Percentiles rank a stretch among this genome's conserved stretches.
These are phyloP conservation scores for Prunella himalayana DNA, from an alignment of 2,113 vertebrate species.

Conservation along the genomic window DNA sequence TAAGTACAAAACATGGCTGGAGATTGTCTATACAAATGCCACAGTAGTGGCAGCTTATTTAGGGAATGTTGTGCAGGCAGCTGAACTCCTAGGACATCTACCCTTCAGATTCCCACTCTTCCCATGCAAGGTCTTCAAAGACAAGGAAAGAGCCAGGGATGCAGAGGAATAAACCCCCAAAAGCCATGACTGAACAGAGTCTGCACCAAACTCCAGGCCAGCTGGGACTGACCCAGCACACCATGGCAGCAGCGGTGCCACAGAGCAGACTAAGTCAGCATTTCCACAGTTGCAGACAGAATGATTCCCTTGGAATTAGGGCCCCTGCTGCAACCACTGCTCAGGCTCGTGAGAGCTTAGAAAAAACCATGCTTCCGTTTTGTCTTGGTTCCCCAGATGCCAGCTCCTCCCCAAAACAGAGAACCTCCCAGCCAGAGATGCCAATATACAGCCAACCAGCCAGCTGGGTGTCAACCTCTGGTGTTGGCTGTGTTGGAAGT, in stretches of 20 bases:
- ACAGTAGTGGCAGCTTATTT: neutral
- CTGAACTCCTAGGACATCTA: neutral
- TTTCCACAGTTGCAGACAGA: neutral
- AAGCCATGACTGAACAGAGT: neutral
- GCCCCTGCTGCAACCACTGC: neutral
- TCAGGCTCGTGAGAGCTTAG: fast-evolving
- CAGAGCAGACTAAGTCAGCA: neutral
- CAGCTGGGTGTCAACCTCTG: neutral
- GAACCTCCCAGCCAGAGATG: neutral
- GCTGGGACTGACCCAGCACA: neutral
- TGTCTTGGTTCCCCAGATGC: neutral
- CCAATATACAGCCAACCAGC: neutral
- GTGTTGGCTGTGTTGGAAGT: neutral
- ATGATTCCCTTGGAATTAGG: neutral
- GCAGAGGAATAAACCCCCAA: neutral
- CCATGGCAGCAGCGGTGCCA: fast-evolving
- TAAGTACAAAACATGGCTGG: neutral
- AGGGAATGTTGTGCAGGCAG: neutral
- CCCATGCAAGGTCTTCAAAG: neutral
- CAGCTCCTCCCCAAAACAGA: neutral
- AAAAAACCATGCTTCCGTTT: neutral
- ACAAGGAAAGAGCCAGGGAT: neutral
- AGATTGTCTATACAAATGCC: neutral
- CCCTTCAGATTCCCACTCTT: neutral
- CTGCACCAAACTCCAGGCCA: neutral